Percentiles rank a stretch among this genome's conserved stretches.
Conservation (phyloP, 2,113 vertebrate genomes). For the Cichladusa arquata region DNA sequence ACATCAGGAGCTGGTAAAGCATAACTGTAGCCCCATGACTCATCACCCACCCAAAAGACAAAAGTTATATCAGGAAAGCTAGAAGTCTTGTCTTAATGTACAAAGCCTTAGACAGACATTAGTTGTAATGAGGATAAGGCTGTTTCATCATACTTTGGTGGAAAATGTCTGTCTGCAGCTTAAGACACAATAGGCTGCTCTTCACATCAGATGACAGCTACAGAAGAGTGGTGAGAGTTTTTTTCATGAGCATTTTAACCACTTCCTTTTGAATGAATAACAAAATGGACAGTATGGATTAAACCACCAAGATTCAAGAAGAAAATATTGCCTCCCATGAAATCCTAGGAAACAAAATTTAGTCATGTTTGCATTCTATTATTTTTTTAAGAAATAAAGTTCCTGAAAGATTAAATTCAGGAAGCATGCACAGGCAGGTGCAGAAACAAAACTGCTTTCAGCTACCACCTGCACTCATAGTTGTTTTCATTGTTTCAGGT, state of each 20-base stretch:
- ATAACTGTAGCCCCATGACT: not conserved
- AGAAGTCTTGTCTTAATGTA: not conserved
- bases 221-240: not conserved
- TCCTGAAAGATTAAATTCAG: slow-evolving; percentile 28
- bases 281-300: not conserved
- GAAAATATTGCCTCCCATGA: not conserved
- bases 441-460: slow-evolving; percentile 10
- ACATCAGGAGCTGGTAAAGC: not conserved
- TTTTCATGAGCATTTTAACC: not conserved
- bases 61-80: not conserved
- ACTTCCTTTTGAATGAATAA: not conserved
- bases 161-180: not conserved
- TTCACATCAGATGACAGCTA: not conserved
- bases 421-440: not conserved
- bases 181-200: not conserved
- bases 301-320: not conserved
- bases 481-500: not conserved
- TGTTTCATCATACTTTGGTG: not conserved
- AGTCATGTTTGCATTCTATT: not conserved
- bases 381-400: not conserved
- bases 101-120: not conserved
- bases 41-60: not conserved
- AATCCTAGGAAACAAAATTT: not conserved
- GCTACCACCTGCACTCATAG: slow-evolving; percentile 2
- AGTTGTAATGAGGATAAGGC: not conserved